Evolutionary conservation across 2,113 vertebrate species (phyloP).

Genomic region (Chamaetylas fuelleborni): DNA sequence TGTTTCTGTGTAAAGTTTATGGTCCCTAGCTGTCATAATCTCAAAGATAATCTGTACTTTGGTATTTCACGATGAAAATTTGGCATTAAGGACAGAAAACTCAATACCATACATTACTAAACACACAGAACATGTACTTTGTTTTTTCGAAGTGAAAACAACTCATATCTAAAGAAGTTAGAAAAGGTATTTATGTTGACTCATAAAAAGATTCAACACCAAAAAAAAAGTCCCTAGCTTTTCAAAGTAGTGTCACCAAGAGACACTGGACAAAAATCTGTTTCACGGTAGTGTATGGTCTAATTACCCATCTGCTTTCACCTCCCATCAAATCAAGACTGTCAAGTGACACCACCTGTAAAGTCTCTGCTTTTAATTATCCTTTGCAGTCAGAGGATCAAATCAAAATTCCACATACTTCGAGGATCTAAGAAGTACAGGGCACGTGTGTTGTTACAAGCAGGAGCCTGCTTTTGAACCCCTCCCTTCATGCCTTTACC

Average conservation of each 20-base stretch:
- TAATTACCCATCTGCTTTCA: neutral
- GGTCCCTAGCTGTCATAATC: neutral
- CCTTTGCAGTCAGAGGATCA: neutral
- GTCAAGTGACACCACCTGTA: neutral
- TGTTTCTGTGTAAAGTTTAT: neutral
- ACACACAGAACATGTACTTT: neutral
- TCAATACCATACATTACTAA: neutral
- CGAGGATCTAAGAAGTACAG: neutral
- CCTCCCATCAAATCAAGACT: neutral
- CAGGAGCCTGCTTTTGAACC: neutral
- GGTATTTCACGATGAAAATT: neutral
- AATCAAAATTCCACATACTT: neutral
- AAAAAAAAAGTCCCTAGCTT: neutral
- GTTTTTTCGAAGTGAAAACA: neutral
- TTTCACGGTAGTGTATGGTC: fast-evolving
- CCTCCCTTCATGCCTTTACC: neutral
- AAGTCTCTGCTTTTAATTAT: neutral
- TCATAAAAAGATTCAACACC: neutral
- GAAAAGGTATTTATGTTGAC: neutral
- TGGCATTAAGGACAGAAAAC: neutral
- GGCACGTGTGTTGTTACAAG: neutral
- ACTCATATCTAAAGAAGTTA: neutral
- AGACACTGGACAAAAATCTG: neutral
- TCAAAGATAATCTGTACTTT: neutral
- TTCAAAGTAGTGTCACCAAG: neutral